These are phyloP conservation scores for Heliconius eleuchia DNA, from an alignment of 1,140 invertebrate species.

Conservation along the genomic window DNA sequence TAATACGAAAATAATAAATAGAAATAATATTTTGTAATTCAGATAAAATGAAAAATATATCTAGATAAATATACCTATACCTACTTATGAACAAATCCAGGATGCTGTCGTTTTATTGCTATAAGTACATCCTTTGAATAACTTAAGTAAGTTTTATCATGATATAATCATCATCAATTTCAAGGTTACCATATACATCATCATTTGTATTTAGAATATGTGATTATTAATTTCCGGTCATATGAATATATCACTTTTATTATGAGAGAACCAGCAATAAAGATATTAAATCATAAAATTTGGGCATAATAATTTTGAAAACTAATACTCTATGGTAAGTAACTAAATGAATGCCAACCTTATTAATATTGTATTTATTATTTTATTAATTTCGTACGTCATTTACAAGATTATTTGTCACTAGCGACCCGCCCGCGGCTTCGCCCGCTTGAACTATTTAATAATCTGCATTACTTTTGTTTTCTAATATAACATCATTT, in stretches of 20 bases:
- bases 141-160: slow-evolving; percentile 29
- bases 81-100: neutral
- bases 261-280: neutral
- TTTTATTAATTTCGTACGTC: too few relatives aligned
- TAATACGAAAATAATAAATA: neutral
- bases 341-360: too few relatives aligned
- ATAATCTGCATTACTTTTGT: too few relatives aligned
- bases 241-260: neutral
- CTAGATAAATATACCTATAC: neutral
- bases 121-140: slow-evolving; percentile 37
- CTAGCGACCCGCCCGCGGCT: too few relatives aligned
- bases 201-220: slow-evolving; percentile 21
- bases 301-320: too few relatives aligned
- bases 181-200: slow-evolving; percentile 36
- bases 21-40: neutral
- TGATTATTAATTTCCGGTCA: slow-evolving; percentile 31
- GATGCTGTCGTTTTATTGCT: slow-evolving; percentile 22
- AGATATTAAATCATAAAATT: neutral
- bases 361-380: too few relatives aligned
- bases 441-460: too few relatives aligned
- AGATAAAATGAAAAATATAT: neutral
- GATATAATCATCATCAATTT: slow-evolving; percentile 38
- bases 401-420: too few relatives aligned
- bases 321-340: too few relatives aligned
- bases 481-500: too few relatives aligned